Conservation (phyloP, 2,113 vertebrate species). For the Scopus umbretta region DNA sequence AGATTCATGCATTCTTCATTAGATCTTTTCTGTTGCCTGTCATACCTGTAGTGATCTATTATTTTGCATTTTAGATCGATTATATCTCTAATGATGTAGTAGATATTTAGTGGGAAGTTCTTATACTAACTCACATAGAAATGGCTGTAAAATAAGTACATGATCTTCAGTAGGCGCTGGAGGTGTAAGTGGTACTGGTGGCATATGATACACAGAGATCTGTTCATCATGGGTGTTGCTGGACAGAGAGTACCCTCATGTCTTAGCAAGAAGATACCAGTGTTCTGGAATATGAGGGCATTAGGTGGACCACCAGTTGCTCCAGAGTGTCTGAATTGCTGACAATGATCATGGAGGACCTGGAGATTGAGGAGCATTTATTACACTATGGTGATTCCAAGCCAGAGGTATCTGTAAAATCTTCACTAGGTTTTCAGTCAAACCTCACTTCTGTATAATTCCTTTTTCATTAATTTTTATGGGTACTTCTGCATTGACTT, state of each 20-base stretch:
- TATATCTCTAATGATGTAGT: not conserved
- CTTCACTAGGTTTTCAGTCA: not conserved
- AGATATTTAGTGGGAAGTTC: not conserved
- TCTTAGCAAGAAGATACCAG: not conserved
- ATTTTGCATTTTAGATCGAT: not conserved
- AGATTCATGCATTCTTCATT: not conserved
- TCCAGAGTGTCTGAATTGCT: not conserved
- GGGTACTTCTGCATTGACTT: not conserved
- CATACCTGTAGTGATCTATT: not conserved
- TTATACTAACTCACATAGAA: not conserved
- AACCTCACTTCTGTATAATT: not conserved
- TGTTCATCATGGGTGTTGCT: not conserved
- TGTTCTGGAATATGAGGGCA: not conserved
- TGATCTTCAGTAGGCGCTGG: not conserved
- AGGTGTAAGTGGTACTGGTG: not conserved
- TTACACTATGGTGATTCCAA: not conserved
- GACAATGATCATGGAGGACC: not conserved
- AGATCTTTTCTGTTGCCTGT: not conserved
- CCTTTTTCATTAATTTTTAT: not conserved
- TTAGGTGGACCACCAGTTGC: not conserved
- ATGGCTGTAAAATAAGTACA: not conserved
- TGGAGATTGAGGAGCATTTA: not conserved
- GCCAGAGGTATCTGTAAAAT: not conserved
- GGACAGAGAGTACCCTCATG: not conserved
- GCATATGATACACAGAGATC: not conserved